Evolutionary conservation across 2,888 invertebrate genomes (phyloP), one percentile per base, ranked within the genome.

Genomic region (Pachydiplax longipennis): DNA sequence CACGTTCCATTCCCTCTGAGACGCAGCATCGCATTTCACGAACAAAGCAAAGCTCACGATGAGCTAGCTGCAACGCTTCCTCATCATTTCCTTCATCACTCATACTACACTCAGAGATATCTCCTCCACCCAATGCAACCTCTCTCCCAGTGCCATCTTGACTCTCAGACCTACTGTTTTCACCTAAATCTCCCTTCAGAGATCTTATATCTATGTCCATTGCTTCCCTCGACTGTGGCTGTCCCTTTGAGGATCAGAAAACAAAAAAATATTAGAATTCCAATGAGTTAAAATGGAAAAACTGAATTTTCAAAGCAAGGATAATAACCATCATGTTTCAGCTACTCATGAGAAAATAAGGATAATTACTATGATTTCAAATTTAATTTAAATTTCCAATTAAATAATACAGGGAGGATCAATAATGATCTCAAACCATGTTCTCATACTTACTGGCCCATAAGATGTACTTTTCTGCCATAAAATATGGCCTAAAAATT

Each of bases 21-120:
- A 87, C 87, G 12, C 87, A 87, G n/a, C 87, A 87, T 18, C 87
- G 31, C 87, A 87, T 87, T 31, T 87, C 87, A n/a, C 87, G 87
- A 22, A 87, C 87, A 61, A 87, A 87, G n/a, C 31, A 35, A 61
- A 87, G 87, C 61, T 87, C 87, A 25, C 61, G 87, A 40, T 87
- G 87, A 10, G 87, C 61, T 40, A 22, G 10, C 87, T 87, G 87
- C 35, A 87, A 13, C 12, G 31, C 22, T 13, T 87, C 87, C 61
- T 61, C 87, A 2, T 65, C 87, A 18, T 35, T 12, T 22, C 61
- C 87, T 37, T 87, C 87, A 15, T 87, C 87, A 83, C 83, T 83
- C 22, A 22, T 13, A 12, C n/a, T n/a, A n/a, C n/a, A 58, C 37
- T 65, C 87, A 2, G 87, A 13, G 4, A 87, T 31, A 10, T 61